Evolutionary conservation across 2,888 invertebrate species (phyloP).

Genomic region (Abrostola triplasia): DNA sequence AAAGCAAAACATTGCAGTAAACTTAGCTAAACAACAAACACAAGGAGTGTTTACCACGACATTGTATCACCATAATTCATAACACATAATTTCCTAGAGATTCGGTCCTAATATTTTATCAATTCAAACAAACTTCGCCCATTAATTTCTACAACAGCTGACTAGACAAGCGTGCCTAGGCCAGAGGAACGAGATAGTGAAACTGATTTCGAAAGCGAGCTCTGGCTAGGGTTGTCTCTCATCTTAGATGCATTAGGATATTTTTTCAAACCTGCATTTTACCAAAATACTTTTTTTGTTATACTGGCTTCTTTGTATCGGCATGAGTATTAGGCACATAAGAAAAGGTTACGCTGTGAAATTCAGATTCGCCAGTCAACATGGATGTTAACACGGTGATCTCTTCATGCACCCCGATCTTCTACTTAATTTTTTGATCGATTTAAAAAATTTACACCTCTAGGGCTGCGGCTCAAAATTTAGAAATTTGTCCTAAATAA

Average conservation of each 20-base stretch:
- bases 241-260: not conserved
- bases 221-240: constrained; percentile 14
- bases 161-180: constrained; percentile 31
- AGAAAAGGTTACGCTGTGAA: too few relatives aligned
- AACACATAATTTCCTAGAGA: constrained; percentile 32
- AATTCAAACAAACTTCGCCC: constrained; percentile 50
- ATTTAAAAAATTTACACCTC: too few relatives aligned
- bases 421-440: too few relatives aligned
- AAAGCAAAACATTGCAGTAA: not conserved
- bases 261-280: not conserved
- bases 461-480: too few relatives aligned
- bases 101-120: constrained; percentile 48
- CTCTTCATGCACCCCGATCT: too few relatives aligned
- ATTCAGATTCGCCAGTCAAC: too few relatives aligned
- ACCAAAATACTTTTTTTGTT: too few relatives aligned
- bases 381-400: too few relatives aligned
- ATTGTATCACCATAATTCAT: constrained; percentile 33
- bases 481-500: too few relatives aligned
- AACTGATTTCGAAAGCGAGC: constrained; percentile 58
- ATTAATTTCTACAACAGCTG: constrained; percentile 53
- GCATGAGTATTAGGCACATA: too few relatives aligned
- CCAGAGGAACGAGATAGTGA: constrained; percentile 44
- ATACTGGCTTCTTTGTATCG: too few relatives aligned
- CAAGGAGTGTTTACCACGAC: constrained; percentile 7
- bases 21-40: constrained; percentile 9